A percentile compares a stretch with the other conserved stretches of the same genome.
Conservation (phyloP, 92 coral and sea anemone species). For the Hydrozoanthus gracilis region DNA sequence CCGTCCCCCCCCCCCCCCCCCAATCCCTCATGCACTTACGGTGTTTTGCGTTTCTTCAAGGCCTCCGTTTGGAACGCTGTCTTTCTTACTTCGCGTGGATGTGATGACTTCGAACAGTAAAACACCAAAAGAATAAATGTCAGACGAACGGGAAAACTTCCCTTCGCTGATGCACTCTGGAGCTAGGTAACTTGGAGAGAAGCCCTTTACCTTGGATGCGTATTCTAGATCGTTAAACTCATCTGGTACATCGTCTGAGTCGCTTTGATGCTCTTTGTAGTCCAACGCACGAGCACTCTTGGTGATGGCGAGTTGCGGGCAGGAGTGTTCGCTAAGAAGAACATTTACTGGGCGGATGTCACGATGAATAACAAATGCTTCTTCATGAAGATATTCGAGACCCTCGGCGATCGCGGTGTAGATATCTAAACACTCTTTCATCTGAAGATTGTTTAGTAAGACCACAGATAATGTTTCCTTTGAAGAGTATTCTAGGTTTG, state of each 20-base stretch:
- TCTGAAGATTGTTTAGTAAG: too few relatives aligned
- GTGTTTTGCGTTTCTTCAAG: background rate
- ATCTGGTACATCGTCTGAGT: background rate
- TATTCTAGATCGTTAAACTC: background rate
- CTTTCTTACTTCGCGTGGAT: background rate
- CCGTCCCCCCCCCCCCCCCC: too few relatives aligned
- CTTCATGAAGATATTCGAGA: background rate
- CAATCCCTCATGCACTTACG: background rate
- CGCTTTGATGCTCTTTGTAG: background rate
- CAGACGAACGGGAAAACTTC: slow-evolving; percentile 12
- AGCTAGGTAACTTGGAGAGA: background rate
- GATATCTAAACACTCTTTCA: background rate
- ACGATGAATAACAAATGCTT: background rate
- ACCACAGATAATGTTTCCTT: too few relatives aligned
- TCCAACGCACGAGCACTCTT: slow-evolving; percentile 11
- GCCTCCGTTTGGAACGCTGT: background rate
- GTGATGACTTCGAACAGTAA: background rate
- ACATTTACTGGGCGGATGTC: background rate
- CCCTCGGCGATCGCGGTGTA: background rate
- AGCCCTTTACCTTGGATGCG: background rate
- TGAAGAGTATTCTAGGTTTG: too few relatives aligned
- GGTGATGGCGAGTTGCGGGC: slow-evolving; percentile 37
- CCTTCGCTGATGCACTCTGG: slow-evolving; percentile 19
- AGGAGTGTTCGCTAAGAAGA: background rate
- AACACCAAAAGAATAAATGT: background rate